Evolutionary conservation across 2,797 vertebrate genomes (phyloP).

Genomic region (Buphagus erythrorhynchus): DNA sequence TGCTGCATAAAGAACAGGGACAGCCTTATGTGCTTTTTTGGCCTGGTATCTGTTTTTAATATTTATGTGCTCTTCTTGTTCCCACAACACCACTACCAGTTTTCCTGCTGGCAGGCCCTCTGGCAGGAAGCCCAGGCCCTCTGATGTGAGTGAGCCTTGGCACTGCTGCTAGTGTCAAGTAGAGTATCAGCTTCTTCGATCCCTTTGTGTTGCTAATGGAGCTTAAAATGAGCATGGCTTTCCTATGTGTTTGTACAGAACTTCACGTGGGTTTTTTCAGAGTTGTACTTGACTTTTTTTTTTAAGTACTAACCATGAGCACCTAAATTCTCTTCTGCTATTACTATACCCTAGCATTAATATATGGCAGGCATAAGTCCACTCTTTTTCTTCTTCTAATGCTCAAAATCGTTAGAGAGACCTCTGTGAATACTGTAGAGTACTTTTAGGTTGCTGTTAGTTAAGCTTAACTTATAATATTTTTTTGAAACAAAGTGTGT

Average conservation of each 20-base stretch:
- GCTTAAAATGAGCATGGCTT: neutral
- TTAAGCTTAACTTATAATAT: neutral
- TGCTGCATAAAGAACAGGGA: neutral
- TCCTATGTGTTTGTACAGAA: neutral
- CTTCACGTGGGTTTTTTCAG: neutral
- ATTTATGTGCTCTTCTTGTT: neutral
- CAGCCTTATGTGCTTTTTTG: neutral
- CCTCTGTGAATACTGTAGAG: neutral
- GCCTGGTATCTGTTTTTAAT: neutral
- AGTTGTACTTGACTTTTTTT: neutral
- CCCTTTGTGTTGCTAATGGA: neutral
- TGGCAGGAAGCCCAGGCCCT: neutral
- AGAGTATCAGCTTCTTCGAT: neutral
- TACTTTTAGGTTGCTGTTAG: neutral
- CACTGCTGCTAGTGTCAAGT: neutral
- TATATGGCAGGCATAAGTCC: neutral
- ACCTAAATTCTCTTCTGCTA: neutral
- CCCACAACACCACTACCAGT: neutral
- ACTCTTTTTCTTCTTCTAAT: neutral
- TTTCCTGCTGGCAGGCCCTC: neutral
- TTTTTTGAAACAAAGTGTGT: conserved; percentile 1
- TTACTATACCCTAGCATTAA: neutral
- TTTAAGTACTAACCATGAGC: neutral
- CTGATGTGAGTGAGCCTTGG: neutral
- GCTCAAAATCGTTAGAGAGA: neutral